Evolutionary conservation across 2,113 vertebrate genomes (phyloP).

Genomic region (Cichladusa arquata): DNA sequence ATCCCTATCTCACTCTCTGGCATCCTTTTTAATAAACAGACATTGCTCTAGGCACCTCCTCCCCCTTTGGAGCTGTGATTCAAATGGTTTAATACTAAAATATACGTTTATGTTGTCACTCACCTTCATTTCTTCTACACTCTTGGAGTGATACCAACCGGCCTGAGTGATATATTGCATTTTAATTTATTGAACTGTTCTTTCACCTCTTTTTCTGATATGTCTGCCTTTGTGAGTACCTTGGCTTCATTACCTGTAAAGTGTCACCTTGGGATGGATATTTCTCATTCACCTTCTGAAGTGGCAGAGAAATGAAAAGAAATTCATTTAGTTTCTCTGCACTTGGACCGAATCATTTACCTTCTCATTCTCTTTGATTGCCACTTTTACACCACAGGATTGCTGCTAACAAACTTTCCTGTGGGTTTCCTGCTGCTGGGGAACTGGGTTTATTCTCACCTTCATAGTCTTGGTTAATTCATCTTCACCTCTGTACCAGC

Average conservation of each 20-base stretch:
- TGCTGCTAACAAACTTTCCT: not conserved
- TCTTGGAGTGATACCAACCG: constrained; percentile 25
- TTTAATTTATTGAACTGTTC: constrained; percentile 53
- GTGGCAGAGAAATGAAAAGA: constrained; percentile 1
- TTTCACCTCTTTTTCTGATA: not conserved
- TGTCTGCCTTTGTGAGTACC: not conserved
- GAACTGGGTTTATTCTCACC: not conserved
- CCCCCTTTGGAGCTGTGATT: not conserved
- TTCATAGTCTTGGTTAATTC: not conserved
- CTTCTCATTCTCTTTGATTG: not conserved
- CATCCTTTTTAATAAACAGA: not conserved
- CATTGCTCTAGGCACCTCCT: not conserved
- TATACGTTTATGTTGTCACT: rapidly evolving
- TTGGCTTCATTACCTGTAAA: constrained; percentile 23
- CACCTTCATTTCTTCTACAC: constrained; percentile 6
- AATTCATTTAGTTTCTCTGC: not conserved
- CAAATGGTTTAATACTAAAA: not conserved
- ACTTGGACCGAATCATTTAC: not conserved
- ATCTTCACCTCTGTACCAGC: not conserved
- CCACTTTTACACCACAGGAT: not conserved
- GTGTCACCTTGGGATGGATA: constrained; percentile 45
- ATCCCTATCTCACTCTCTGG: not conserved
- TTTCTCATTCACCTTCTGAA: constrained; percentile 43
- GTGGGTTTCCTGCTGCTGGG: not conserved
- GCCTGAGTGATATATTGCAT: constrained; percentile 15